Conservation (phyloP, 1,140 invertebrate species). For the Pseudobourletiella spinata region DNA sequence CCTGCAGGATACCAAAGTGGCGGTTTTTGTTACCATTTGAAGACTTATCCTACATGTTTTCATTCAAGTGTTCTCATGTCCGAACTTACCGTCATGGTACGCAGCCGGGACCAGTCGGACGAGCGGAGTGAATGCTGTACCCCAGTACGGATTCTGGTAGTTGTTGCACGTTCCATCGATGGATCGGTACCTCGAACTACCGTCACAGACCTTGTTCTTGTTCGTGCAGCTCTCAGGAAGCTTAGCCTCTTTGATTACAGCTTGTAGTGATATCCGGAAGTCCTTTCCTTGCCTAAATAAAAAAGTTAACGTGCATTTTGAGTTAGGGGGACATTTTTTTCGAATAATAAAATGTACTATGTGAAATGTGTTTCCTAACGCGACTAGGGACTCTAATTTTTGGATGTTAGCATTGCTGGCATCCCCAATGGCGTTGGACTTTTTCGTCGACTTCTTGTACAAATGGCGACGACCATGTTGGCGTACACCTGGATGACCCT, state of each 20-base stretch:
- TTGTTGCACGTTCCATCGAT: slow-evolving; percentile 48
- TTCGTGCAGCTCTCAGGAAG: not conserved
- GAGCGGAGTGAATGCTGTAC: slow-evolving; percentile 50
- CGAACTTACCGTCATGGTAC: slow-evolving; percentile 51
- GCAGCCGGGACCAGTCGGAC: slow-evolving; percentile 47
- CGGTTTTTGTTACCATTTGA: not conserved
- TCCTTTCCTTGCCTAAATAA: not conserved
- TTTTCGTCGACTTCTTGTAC: not conserved
- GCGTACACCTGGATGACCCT: too few relatives aligned
- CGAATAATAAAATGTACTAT: not conserved
- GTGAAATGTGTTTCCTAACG: not conserved
- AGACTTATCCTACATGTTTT: not conserved
- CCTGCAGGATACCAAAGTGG: slow-evolving; percentile 6
- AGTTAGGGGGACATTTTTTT: not conserved
- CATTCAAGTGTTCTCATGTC: not conserved
- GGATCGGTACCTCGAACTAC: slow-evolving; percentile 39
- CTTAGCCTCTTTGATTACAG: not conserved
- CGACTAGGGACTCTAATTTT: not conserved
- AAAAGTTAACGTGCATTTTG: not conserved
- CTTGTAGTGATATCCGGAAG: not conserved
- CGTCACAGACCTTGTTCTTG: not conserved
- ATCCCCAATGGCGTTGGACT: not conserved
- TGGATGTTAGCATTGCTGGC: not conserved
- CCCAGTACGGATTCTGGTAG: slow-evolving; percentile 46
- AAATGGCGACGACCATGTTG: not conserved